phyloP scores from a whole-genome alignment of 2,797 vertebrate species.

The Premnoplex brunnescens region DNA sequence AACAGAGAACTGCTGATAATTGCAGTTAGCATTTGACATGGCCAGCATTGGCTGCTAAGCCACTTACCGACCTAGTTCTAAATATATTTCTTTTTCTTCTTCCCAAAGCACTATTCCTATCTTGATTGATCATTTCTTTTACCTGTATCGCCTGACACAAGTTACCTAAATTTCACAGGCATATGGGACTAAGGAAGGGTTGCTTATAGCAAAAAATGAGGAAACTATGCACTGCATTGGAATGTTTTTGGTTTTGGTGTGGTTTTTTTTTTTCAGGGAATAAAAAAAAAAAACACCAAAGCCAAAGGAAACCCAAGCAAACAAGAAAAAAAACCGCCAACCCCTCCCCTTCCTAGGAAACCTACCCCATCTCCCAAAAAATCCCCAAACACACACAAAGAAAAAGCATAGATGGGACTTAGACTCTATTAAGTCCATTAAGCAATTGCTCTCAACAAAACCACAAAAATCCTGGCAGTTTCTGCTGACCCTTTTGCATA shows the following conservation, averaged over 20 bases:
- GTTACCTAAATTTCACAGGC: background rate
- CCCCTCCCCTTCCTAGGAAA: background rate
- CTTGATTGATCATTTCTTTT: background rate
- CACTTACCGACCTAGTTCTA: background rate
- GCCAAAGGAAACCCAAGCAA: background rate
- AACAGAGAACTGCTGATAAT: background rate
- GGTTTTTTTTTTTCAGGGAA: background rate
- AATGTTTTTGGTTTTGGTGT: background rate
- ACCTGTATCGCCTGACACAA: background rate
- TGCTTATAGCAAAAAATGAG: background rate
- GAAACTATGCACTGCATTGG: background rate
- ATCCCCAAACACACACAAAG: accelerated
- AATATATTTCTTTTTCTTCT: background rate
- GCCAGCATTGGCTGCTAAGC: background rate
- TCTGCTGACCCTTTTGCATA: background rate
- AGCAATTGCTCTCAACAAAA: background rate
- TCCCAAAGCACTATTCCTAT: background rate
- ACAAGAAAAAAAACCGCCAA: background rate
- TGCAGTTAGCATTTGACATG: background rate
- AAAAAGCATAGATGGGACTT: too few relatives aligned
- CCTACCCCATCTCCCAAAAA: accelerated
- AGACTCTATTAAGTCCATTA: background rate
- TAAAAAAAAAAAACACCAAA: background rate
- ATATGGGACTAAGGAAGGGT: background rate
- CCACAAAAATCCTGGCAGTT: background rate